Conservation (phyloP, 2,113 vertebrate genomes). For the Suncus etruscus region DNA sequence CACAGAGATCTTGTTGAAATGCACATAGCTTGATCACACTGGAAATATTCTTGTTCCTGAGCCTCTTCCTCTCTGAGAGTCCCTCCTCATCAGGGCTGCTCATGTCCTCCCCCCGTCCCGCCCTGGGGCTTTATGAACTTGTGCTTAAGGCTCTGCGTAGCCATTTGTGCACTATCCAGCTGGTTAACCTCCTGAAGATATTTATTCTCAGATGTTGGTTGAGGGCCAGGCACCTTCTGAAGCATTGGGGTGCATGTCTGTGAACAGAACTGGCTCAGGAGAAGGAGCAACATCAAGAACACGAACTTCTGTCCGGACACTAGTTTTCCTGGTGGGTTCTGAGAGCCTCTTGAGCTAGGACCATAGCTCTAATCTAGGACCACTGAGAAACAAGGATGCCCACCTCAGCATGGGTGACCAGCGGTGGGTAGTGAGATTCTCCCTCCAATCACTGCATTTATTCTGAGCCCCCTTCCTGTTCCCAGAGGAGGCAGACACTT, state of each 20-base stretch:
- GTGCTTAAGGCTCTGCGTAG: neutral
- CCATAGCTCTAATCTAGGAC: conserved; percentile 35
- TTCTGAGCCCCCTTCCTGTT: conserved; percentile 56
- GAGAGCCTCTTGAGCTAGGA: conserved; percentile 57
- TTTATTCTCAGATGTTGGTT: neutral
- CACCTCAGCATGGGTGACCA: neutral
- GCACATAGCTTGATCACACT: conserved; percentile 90
- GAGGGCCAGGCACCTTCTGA: neutral
- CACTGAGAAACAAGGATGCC: conserved; percentile 33
- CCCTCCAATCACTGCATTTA: conserved; percentile 20
- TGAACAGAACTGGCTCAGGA: neutral
- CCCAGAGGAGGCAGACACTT: neutral
- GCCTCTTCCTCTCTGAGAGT: conserved; percentile 80
- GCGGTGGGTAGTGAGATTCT: conserved; percentile 21
- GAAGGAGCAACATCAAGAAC: no score
- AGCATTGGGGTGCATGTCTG: neutral
- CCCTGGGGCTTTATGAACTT: neutral
- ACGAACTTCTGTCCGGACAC: conserved; percentile 25
- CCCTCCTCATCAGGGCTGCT: conserved; percentile 73
- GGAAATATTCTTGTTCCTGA: conserved; percentile 86
- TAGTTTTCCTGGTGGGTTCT: conserved; percentile 8
- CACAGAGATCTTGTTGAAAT: conserved; percentile 70
- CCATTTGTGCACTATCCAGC: conserved; percentile 31
- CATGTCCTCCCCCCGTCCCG: neutral
- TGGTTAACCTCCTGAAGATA: conserved; percentile 1